Percentiles rank a stretch among this genome's conserved stretches.
phyloP scores from a whole-genome alignment of 2,888 invertebrate species.

The Ichneumoninae sp. region DNA sequence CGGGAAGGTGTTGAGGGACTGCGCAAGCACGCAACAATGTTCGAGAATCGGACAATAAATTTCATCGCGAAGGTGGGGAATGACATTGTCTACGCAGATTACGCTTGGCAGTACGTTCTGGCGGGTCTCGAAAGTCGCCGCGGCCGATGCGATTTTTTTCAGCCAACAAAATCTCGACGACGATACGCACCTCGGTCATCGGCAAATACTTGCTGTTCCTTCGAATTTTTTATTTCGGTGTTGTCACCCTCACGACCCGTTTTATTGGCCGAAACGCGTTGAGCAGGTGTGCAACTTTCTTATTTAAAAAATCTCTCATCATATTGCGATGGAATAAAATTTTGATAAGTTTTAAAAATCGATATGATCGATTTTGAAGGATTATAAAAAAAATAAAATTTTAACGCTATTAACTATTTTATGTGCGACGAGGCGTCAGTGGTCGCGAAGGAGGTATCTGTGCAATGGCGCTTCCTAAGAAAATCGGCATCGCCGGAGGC shows the following conservation, averaged over 20 bases:
- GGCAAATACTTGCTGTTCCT: slow-evolving; percentile 24
- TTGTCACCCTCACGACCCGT: slow-evolving; percentile 18
- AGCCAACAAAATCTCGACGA: slow-evolving; percentile 30
- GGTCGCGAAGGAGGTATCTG: slow-evolving; percentile 29
- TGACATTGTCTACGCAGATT: slow-evolving; percentile 61
- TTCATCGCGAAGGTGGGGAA: slow-evolving; percentile 62
- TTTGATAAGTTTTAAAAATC: not conserved
- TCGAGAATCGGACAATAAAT: slow-evolving; percentile 43
- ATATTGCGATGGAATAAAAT: not conserved
- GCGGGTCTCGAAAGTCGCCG: slow-evolving; percentile 55
- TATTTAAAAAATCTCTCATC: not conserved
- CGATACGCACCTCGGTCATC: not conserved
- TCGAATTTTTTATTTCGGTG: slow-evolving; percentile 7
- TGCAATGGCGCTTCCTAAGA: slow-evolving; percentile 79
- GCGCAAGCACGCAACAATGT: slow-evolving; percentile 57
- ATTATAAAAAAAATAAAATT: too few species aligned
- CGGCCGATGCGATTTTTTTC: slow-evolving; percentile 59
- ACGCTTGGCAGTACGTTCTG: slow-evolving; percentile 52
- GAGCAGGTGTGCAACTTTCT: slow-evolving; percentile 45
- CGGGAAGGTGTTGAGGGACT: slow-evolving; percentile 25
- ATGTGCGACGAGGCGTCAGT: slow-evolving; percentile 19
- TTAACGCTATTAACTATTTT: not conserved
- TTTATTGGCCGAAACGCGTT: slow-evolving; percentile 20
- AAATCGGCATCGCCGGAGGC: slow-evolving; percentile 86
- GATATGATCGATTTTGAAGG: too few species aligned